Base-by-base conservation (phyloP, 2,113 vertebrate species). In the Bubo blakistoni region DNA sequence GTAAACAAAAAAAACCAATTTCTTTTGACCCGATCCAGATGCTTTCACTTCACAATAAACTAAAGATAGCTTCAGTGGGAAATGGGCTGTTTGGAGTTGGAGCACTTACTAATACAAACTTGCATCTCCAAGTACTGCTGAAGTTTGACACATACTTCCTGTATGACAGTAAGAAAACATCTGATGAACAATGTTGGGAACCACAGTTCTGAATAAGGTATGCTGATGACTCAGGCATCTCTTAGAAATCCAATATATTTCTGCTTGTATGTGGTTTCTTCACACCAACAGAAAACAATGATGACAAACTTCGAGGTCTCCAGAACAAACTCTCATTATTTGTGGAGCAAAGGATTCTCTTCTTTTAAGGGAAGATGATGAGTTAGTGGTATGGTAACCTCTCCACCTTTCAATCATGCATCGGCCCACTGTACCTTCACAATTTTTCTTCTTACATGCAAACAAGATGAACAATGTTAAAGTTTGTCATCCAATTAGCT, bases 121-220 rank as follows among this genome's bases (percentile, higher is more conserved):
- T 73, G 47, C 65, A 84, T 76, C 69, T 67, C 81, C 40, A 61
- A 95, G 70, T 59, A 57, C 84, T 82, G 78, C 49, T 94, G 40
- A 82, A 96, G 77, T 92, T 91, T 90, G 92, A 94, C 94, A 95
- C 70, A 89, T 29, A 29, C 86, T 96, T 96, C 83, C 94, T 91
- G 89, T 73, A 73, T 62, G 54, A 95, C 86, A 87, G 58, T 36
- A 90, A 91, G 66, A 95, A 94, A 85, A 70, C 54, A 95, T 77
- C 42, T 70, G 47, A 95, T 82, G 94, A 95, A 95, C 92, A 91
- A 92, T 73, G 79, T 24, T 82, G 54, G 62, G 74, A 96, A 97
- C 81, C 70, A 77, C 20, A 22, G 66, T 9, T 81, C 58, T 19
- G 15, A 82, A 73, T 87, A 80, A 80, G 89, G 92, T 90, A 88